Evolutionary conservation across 2,797 vertebrate species (phyloP), one percentile per base, ranked within the genome.

Genomic region (Lophura swinhoii): DNA sequence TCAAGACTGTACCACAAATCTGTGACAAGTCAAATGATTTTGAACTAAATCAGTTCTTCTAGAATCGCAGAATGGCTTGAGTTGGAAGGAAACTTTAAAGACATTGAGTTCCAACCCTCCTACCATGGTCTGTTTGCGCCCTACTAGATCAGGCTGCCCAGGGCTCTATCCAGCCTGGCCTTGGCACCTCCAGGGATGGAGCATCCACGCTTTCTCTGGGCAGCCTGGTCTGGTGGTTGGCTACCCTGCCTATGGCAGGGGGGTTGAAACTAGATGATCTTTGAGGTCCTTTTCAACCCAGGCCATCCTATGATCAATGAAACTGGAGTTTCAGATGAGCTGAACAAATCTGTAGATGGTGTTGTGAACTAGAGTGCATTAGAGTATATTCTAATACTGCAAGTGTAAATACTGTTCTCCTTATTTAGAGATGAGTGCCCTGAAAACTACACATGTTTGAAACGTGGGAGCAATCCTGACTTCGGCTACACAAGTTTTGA

Each of bases 401-500:
- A 67, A 37, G 3, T 41, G 28, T 82, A 82, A 87, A 1, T 35
- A 14, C 46, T 68, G 26, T 84, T 68, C 73, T 94, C 14, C 77
- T 84, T 72, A 55, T 4, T 48, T 94, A 94, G 88, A 3, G 3
- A 3, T 0, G 76, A 62, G 93, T 99, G 99, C 95, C 98, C 98
- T 10, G 94, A 96, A 59, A 97, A 97, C 68, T 98, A 98, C 66
- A 92, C 62, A 48, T 99, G 99, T 94, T 11, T 67, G 15, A 97
- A 96, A 88, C 22, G 90, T 14, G 96, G 97, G 26, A 96, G 74
- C 24, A 99, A 99, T 97, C 99, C 99, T 88, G 98, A 99, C 96
- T 98, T 98, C 51, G 98, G 97, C 90, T 99, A 99, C 58, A 99
- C 99, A 20, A 99, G 98, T 96, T 99, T 99, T 93, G 99, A 99